phyloP scores from a whole-genome alignment of 37 sponge, comb jelly and placozoan species.

The Halichondria panicea region DNA sequence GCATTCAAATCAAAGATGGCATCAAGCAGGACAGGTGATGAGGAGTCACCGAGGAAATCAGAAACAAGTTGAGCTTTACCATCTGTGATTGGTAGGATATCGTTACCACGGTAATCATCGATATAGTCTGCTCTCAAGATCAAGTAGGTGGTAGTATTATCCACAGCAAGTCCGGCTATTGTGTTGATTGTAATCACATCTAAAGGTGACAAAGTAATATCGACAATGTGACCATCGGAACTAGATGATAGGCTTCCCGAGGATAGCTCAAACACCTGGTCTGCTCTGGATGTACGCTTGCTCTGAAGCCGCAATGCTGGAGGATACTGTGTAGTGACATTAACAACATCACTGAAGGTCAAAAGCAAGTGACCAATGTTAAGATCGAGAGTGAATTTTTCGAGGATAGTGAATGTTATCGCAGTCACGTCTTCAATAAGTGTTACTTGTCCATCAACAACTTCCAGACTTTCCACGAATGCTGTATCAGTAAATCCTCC shows the following conservation, averaged over 20 bases:
- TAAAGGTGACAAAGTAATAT: slow-evolving; percentile 52
- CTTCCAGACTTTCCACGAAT: slow-evolving; percentile 30
- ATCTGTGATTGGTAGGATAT: slow-evolving; percentile 80
- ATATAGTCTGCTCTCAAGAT: slow-evolving; percentile 82
- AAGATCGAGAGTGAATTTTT: slow-evolving; percentile 63
- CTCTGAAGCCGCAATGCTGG: slow-evolving; percentile 84
- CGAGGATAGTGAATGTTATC: slow-evolving; percentile 36
- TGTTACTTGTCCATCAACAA: slow-evolving; percentile 14
- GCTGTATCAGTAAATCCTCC: slow-evolving; percentile 47
- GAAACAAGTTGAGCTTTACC: slow-evolving; percentile 76
- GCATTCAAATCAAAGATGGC: slow-evolving; percentile 68
- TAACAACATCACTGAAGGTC: slow-evolving; percentile 81
- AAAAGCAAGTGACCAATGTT: slow-evolving; percentile 69
- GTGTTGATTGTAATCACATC: slow-evolving; percentile 77
- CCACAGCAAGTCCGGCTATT: slow-evolving; percentile 42
- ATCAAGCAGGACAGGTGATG: slow-evolving; percentile 49
- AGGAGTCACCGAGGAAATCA: slow-evolving; percentile 47
- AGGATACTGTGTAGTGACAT: slow-evolving; percentile 57
- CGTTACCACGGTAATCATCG: slow-evolving; percentile 79
- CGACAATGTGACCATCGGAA: slow-evolving; percentile 65
- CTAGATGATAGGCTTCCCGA: slow-evolving; percentile 45
- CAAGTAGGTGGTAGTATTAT: slow-evolving; percentile 62
- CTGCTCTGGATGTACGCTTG: slow-evolving; percentile 32
- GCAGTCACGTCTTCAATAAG: slow-evolving; percentile 21
- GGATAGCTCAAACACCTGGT: slow-evolving; percentile 47